phyloP scores from a whole-genome alignment of 2,113 vertebrate genomes.

The Esox niger region DNA sequence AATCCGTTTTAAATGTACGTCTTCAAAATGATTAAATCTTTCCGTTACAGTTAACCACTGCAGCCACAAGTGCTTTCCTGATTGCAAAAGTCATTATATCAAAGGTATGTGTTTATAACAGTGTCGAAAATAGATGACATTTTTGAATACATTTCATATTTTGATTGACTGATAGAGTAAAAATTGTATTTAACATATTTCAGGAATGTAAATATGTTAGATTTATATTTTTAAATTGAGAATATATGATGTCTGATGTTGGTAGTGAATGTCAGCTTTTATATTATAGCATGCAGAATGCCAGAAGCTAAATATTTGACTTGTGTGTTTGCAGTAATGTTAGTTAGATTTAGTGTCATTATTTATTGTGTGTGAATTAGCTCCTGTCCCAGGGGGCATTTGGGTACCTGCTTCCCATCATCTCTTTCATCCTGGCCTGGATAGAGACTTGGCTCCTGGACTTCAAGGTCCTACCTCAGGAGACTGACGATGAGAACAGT shows the following conservation, averaged over 20 bases:
- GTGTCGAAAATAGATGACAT: neutral
- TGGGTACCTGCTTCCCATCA: slow-evolving; percentile 93
- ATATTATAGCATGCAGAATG: no score
- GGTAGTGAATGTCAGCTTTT: no score
- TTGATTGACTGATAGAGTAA: no score
- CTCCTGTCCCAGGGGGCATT: slow-evolving; percentile 94
- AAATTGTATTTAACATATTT: no score
- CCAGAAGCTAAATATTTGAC: no score
- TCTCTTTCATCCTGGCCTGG: slow-evolving; percentile 97
- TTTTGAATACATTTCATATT: neutral
- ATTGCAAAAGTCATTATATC: slow-evolving; percentile 94
- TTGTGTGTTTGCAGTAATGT: no score
- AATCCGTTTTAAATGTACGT: no score
- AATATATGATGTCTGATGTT: no score
- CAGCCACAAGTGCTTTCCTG: slow-evolving; percentile 89
- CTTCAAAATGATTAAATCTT: neutral
- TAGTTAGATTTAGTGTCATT: no score
- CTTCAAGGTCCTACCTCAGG: slow-evolving; percentile 97
- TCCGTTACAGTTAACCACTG: slow-evolving; percentile 85
- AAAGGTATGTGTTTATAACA: slow-evolving; percentile 77
- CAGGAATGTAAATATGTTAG: no score
- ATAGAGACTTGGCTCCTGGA: slow-evolving; percentile 97
- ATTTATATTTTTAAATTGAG: no score
- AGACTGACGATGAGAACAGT: slow-evolving; percentile 91
- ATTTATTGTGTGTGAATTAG: slow-evolving; percentile 67